A percentile compares a stretch with the other conserved stretches of the same genome.
These are phyloP conservation scores for Montipora capitata DNA, from an alignment of 92 coral and sea anemone species.

Conservation along the genomic window DNA sequence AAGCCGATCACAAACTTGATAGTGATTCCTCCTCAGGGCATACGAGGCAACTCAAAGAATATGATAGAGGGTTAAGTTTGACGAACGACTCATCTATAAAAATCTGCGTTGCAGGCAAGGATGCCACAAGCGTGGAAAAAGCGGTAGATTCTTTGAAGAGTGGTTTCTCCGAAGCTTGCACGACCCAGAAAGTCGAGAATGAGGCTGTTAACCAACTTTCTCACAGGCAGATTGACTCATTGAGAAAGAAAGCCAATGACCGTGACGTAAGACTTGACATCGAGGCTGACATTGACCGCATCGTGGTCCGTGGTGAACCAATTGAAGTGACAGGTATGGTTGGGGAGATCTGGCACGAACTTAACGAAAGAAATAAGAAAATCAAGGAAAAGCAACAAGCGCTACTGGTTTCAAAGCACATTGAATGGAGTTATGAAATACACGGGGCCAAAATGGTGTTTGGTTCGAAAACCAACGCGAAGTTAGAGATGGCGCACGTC, in stretches of 20 bases:
- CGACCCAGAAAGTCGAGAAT: slow-evolving; percentile 63
- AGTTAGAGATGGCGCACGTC: slow-evolving; percentile 81
- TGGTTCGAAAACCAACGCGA: slow-evolving; percentile 67
- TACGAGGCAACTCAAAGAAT: not conserved
- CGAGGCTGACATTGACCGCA: slow-evolving; percentile 61
- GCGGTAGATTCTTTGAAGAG: slow-evolving; percentile 53
- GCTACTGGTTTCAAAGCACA: slow-evolving; percentile 67
- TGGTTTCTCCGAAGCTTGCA: slow-evolving; percentile 68
- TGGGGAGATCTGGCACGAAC: slow-evolving; percentile 74
- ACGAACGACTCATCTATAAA: not conserved
- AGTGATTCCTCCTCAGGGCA: not conserved
- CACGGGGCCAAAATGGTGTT: slow-evolving; percentile 45
- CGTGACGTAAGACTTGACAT: slow-evolving; percentile 72
- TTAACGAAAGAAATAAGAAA: slow-evolving; percentile 69
- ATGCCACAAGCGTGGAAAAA: slow-evolving; percentile 14
- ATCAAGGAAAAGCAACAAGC: slow-evolving; percentile 71
- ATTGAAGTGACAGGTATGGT: slow-evolving; percentile 72
- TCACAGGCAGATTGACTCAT: slow-evolving; percentile 29
- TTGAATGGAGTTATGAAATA: slow-evolving; percentile 78
- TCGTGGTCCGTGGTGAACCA: slow-evolving; percentile 81
- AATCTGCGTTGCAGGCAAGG: slow-evolving; percentile 33
- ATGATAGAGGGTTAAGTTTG: not conserved
- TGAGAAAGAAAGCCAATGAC: slow-evolving; percentile 58
- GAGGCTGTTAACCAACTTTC: slow-evolving; percentile 67
- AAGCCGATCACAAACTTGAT: not conserved